phyloP scores from a whole-genome alignment of 1,140 invertebrate genomes.

The Drosophila truncata region DNA sequence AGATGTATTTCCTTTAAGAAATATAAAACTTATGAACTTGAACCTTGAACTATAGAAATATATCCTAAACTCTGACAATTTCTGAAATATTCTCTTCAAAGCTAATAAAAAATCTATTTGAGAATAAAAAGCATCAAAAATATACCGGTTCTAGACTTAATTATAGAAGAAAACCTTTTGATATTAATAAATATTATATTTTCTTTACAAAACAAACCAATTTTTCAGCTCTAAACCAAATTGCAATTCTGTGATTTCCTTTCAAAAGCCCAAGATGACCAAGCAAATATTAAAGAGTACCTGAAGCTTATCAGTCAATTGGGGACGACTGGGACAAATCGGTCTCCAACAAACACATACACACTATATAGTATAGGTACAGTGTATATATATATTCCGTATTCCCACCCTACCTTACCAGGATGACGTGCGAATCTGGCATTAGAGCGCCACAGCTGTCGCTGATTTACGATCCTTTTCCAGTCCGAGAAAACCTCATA shows the following conservation, averaged over 20 bases:
- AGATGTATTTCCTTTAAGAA: neutral
- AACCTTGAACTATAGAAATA: no score
- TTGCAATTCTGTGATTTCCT: neutral
- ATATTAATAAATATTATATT: neutral
- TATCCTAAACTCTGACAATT: no score
- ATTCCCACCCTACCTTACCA: neutral
- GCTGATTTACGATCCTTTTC: slow-evolving; percentile 54
- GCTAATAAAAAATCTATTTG: neutral
- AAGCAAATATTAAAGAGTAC: neutral
- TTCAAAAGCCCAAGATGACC: slow-evolving; percentile 6
- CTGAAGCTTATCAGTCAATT: slow-evolving; percentile 37
- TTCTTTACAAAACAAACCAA: neutral
- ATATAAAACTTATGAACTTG: neutral
- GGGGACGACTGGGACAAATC: slow-evolving; percentile 25
- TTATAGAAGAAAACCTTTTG: neutral
- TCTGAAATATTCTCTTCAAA: no score
- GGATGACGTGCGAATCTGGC: slow-evolving; percentile 35
- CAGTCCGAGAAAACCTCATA: slow-evolving; percentile 50
- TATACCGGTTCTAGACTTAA: neutral
- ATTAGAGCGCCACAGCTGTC: slow-evolving; percentile 26
- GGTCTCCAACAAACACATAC: neutral
- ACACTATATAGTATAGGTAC: neutral
- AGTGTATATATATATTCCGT: neutral
- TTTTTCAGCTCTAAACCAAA: neutral
- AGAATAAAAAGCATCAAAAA: neutral